Evolutionary conservation across 1,140 invertebrate species (phyloP).

Genomic region (Hypothenemus hampei): DNA sequence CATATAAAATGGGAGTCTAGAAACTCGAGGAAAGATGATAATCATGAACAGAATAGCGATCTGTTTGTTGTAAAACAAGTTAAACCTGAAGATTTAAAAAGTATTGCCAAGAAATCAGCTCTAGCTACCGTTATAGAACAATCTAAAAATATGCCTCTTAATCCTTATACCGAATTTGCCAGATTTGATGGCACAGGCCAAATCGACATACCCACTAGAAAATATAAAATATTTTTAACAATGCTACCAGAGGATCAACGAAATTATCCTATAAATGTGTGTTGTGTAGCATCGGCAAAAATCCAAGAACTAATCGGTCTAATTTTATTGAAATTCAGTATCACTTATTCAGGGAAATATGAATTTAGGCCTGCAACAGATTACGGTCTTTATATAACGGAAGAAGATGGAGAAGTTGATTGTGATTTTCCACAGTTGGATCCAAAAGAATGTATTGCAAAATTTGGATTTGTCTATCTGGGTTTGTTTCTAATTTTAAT

Average conservation of each 20-base stretch:
- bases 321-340: constrained; percentile 74
- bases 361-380: constrained; percentile 55
- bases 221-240: constrained; percentile 80
- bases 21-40: constrained; percentile 37
- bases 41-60: constrained; percentile 46
- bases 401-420: constrained; percentile 96
- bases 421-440: constrained; percentile 90
- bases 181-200: constrained; percentile 83
- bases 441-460: constrained; percentile 77
- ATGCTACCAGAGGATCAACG: constrained; percentile 75
- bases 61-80: constrained; percentile 64
- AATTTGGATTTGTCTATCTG: constrained; percentile 87
- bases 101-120: constrained; percentile 49
- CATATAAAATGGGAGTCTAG: constrained; percentile 70
- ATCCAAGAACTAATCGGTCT: constrained; percentile 91
- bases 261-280: constrained; percentile 78
- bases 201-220: constrained; percentile 69
- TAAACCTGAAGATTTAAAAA: constrained; percentile 42
- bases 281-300: constrained; percentile 75
- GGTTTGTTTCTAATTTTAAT: constrained; percentile 39
- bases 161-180: constrained; percentile 84
- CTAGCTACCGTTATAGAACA: constrained; percentile 70
- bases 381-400: constrained; percentile 87
- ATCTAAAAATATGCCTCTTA: constrained; percentile 67
- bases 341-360: constrained; percentile 54